phyloP scores from a whole-genome alignment of 2,113 vertebrate species.

The Otus sunia region DNA sequence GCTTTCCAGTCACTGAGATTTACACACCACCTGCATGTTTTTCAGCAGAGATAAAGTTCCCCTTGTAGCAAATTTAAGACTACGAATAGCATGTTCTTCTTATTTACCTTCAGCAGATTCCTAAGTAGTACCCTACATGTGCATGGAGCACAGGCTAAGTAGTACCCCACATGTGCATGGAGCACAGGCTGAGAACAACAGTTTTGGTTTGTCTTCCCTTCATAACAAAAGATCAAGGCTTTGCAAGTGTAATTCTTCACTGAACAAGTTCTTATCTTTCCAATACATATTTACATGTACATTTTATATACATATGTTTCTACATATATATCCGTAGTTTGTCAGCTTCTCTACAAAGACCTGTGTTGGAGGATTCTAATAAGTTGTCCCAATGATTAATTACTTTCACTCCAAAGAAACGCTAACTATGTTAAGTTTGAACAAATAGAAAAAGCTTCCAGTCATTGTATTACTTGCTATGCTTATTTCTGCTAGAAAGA shows the following conservation, averaged over 20 bases:
- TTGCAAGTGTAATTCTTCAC: background rate
- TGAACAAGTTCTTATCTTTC: background rate
- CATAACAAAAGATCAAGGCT: background rate
- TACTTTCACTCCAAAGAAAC: background rate
- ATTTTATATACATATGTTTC: background rate
- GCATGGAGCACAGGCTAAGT: background rate
- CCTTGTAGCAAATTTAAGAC: background rate
- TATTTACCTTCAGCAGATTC: background rate
- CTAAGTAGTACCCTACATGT: background rate
- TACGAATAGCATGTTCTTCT: background rate
- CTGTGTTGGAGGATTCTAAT: background rate
- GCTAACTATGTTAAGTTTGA: background rate
- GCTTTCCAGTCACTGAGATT: background rate
- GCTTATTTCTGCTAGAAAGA: background rate
- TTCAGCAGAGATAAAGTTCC: background rate
- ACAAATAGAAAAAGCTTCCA: background rate
- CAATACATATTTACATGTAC: background rate
- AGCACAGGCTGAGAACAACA: background rate
- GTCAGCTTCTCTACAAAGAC: background rate
- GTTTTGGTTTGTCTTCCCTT: background rate
- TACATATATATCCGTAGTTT: background rate
- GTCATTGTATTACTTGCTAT: background rate
- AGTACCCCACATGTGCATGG: background rate
- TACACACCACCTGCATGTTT: background rate
- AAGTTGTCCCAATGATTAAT: background rate